Base-by-base conservation (phyloP, 2,113 vertebrate genomes). In the Mesocricetus auratus region DNA sequence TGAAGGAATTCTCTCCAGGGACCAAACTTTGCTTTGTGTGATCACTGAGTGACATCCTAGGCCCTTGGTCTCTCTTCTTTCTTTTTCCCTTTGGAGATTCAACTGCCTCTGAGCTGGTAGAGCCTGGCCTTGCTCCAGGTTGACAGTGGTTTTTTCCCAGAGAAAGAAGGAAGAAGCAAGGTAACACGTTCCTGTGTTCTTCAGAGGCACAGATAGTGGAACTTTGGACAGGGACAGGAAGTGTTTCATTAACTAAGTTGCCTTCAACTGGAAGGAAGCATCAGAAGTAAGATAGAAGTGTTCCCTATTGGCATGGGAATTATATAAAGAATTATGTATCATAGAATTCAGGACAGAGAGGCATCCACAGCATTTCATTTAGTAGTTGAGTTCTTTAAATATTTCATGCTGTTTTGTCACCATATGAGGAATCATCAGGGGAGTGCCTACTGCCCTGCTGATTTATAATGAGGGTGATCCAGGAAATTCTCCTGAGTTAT, bases 391-490 rank as follows among this genome's bases (percentile, higher is more conserved):
- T 86, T 78, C 77, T 95, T 83, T 91, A 96, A 94, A 94, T 97
- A 96, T 96, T 97, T 96, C 66, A 93, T 91, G 62, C 56, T 86
- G 93, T 96, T 97, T 96, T 97, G 95, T 94, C 77, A 91, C 26
- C 45, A 0, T 73, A 47, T 85, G 71, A 82, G 71, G 45, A 90
- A 78, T 93, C 89, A 89, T 86, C 88, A 91, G 9, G 68, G 79
- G 92, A 87, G 56, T 64, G 22, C 92, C 90, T 91, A 42, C 73
- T 85, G 42, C 42, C 69, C 42, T 94, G 93, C 56, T 92, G 56
- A 94, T 86, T 89, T 96, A 83, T 82, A 90, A n/a, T 69, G 74
- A 86, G n/a, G 66, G 36, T 90, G 62, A 90, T 83, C 74, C 24
- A 86, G 91, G 89, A 79, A 90, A 56, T 86, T 94, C 78, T 82